Evolutionary conservation across 2,888 invertebrate genomes (phyloP).

Genomic region (Hecatera dysodea): DNA sequence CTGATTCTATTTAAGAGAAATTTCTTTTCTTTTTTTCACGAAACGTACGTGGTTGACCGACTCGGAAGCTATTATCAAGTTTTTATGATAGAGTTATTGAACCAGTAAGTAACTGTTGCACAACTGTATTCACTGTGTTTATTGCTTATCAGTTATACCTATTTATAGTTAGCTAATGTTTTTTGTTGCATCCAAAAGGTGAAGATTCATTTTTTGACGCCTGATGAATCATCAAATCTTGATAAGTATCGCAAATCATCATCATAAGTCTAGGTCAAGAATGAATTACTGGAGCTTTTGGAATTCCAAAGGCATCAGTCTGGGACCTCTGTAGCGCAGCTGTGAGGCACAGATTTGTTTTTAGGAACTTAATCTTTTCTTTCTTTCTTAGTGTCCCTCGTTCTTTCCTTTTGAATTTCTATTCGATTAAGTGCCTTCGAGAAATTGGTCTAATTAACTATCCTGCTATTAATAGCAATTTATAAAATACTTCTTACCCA

Average conservation of each 20-base stretch:
- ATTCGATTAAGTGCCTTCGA: too few relatives aligned
- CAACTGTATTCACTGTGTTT: constrained; percentile 26
- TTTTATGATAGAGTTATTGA: constrained; percentile 62
- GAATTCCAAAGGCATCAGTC: too few relatives aligned
- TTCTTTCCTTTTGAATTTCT: too few relatives aligned
- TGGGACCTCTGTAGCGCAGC: too few relatives aligned
- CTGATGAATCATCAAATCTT: too few relatives aligned
- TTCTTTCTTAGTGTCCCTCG: too few relatives aligned
- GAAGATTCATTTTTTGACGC: neutral
- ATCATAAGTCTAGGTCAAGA: neutral
- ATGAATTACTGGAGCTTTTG: too few relatives aligned
- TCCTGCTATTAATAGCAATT: too few relatives aligned
- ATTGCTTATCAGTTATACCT: constrained; percentile 11
- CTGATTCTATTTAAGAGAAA: constrained; percentile 50
- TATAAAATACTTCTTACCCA: too few relatives aligned
- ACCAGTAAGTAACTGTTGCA: constrained; percentile 56
- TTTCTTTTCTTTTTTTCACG: constrained; percentile 54
- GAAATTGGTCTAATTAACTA: too few relatives aligned
- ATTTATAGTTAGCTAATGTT: neutral
- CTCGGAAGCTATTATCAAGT: constrained; percentile 57
- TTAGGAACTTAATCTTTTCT: too few relatives aligned
- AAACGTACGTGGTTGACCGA: constrained; percentile 33
- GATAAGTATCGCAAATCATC: neutral
- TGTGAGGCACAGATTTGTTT: too few relatives aligned
- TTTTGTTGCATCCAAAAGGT: neutral